A percentile compares a stretch with the other conserved stretches of the same genome.
phyloP scores from a whole-genome alignment of 2,888 invertebrate genomes.

The Pachycephus smyrnensis region DNA sequence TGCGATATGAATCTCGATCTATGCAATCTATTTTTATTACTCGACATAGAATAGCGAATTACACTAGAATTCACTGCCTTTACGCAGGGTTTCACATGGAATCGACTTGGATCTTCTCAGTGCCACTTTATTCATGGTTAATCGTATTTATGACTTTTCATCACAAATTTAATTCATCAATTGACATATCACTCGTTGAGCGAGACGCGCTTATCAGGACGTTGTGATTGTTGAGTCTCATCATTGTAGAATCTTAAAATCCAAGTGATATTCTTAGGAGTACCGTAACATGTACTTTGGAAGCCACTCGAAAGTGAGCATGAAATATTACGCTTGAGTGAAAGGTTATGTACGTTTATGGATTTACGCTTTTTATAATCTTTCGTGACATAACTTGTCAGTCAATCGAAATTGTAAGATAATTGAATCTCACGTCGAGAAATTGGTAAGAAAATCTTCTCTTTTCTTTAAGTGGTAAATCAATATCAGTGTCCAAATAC shows the following conservation, averaged over 20 bases:
- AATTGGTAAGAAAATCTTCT: not conserved
- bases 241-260: not conserved
- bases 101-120: conserved; percentile 15
- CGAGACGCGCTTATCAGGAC: not conserved
- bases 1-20: conserved; percentile 63
- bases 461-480: not conserved
- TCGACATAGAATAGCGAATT: conserved; percentile 46
- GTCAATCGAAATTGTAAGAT: not conserved
- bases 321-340: too few species aligned
- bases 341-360: too few species aligned
- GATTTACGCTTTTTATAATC: not conserved
- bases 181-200: not conserved
- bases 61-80: conserved; percentile 32
- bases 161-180: not conserved
- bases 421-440: not conserved
- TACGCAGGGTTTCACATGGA: conserved; percentile 33
- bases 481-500: not conserved
- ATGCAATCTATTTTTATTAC: conserved; percentile 67
- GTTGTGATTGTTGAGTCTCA: not conserved
- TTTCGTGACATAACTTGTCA: not conserved
- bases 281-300: not conserved
- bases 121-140: not conserved
- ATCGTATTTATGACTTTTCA: not conserved
- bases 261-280: not conserved
- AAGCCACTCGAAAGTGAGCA: not conserved